Evolutionary conservation across 2,797 vertebrate species (phyloP).

Genomic region (Anomalospiza imberbis): DNA sequence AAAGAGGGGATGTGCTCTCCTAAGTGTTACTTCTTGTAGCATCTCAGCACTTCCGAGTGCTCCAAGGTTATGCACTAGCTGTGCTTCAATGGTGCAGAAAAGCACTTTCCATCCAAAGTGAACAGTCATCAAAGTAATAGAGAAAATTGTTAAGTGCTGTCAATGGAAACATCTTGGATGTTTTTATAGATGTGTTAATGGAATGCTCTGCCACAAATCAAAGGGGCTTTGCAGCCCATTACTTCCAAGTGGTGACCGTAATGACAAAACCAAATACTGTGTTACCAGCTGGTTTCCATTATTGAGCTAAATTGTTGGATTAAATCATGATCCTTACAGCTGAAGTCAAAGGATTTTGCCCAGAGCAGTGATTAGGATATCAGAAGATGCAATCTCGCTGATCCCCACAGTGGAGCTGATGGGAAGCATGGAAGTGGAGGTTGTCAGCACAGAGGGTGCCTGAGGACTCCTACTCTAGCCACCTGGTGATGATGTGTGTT

Average conservation of each 20-base stretch:
- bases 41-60: neutral
- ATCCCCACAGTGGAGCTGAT: neutral
- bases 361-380: neutral
- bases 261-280: constrained; percentile 17
- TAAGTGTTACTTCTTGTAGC: neutral
- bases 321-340: neutral
- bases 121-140: neutral
- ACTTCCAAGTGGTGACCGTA: neutral
- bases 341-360: constrained; percentile 4
- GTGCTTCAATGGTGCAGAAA: constrained; percentile 17
- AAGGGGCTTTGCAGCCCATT: neutral
- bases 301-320: neutral
- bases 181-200: neutral
- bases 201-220: neutral
- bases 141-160: constrained; percentile 32
- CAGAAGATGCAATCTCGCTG: neutral
- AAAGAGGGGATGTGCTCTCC: neutral
- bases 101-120: constrained; percentile 25
- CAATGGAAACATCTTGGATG: neutral
- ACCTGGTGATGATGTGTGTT: rapidly evolving
- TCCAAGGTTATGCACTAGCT: neutral
- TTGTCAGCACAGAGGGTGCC: neutral
- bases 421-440: neutral
- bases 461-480: neutral
- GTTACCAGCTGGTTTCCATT: neutral